These are phyloP conservation scores for Tympanuchus pallidicinctus DNA, from an alignment of 2,113 vertebrate genomes.

Conservation along the genomic window DNA sequence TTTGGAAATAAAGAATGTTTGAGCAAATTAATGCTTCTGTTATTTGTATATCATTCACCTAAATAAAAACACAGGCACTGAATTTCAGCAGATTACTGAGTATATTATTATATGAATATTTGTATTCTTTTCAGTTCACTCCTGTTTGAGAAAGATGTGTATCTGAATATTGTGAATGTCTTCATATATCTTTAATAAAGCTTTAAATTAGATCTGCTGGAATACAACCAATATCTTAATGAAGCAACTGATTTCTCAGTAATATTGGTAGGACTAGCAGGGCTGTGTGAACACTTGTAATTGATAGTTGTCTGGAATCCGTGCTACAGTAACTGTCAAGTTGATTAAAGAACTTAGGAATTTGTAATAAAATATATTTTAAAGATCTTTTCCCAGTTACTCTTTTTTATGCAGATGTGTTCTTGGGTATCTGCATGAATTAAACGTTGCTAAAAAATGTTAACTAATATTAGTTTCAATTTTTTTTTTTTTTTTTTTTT, in stretches of 20 bases:
- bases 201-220: neutral
- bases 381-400: neutral
- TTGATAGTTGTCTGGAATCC: neutral
- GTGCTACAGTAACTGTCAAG: neutral
- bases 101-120: neutral
- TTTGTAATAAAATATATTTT: neutral
- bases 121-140: neutral
- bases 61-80: neutral
- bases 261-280: neutral
- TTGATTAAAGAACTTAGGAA: neutral
- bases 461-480: neutral
- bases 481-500: too few species aligned
- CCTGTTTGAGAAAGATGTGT: neutral
- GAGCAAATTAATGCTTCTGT: neutral
- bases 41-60: neutral
- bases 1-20: neutral
- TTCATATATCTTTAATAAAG: neutral
- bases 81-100: neutral
- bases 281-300: neutral
- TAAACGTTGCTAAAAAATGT: neutral
- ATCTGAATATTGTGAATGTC: neutral
- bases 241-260: neutral
- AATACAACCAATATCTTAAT: conserved; percentile 2
- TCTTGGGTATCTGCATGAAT: neutral
- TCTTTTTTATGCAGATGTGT: neutral